Conservation (phyloP, 2,797 vertebrate genomes). For the Tangara arthus region DNA sequence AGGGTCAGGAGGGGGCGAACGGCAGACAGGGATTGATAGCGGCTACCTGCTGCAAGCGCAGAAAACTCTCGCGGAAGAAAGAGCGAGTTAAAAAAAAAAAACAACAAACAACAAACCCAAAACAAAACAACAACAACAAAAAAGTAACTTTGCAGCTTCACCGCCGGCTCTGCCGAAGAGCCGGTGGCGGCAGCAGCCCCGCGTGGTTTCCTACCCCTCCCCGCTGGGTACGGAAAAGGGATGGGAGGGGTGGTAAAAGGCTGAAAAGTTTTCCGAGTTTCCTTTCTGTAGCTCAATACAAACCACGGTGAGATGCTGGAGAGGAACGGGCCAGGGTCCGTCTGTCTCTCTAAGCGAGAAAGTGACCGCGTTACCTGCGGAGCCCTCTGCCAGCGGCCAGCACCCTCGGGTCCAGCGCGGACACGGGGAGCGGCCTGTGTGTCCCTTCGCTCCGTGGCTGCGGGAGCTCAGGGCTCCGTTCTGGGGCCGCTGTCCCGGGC, state of each 20-base stretch:
- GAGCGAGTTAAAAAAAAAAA: background rate
- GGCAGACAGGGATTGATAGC: background rate
- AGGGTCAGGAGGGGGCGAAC: conserved; percentile 28
- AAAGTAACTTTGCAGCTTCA: background rate
- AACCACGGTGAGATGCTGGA: background rate
- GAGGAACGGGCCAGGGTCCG: background rate
- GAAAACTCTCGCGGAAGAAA: background rate
- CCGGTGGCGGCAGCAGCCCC: background rate
- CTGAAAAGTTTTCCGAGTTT: conserved; percentile 22
- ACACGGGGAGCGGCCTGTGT: background rate
- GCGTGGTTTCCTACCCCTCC: background rate
- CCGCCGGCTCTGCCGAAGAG: background rate
- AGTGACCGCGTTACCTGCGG: background rate
- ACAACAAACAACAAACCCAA: no score
- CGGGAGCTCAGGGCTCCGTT: background rate
- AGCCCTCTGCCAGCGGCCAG: background rate
- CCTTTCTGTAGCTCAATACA: background rate
- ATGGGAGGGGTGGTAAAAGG: background rate
- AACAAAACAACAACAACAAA: background rate
- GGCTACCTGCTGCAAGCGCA: background rate
- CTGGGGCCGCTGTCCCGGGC: background rate
- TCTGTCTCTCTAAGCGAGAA: background rate
- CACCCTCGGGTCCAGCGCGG: background rate
- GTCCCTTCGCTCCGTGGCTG: fast-evolving
- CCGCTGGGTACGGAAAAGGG: background rate